phyloP scores from a whole-genome alignment of 2,797 vertebrate species.

The Myotis daubentonii region DNA sequence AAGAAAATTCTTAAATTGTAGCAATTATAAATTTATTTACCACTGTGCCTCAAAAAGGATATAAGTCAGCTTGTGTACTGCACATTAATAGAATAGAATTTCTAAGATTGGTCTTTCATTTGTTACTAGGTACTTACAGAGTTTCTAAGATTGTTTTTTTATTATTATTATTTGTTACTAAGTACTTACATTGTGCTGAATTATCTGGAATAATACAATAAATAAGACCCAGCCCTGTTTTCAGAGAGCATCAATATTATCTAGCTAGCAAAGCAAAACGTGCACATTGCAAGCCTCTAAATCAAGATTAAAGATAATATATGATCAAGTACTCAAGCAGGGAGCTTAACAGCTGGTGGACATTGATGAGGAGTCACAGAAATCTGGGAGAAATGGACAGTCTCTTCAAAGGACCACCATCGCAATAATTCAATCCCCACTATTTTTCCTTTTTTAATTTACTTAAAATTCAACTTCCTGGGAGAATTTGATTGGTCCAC shows the following conservation, averaged over 20 bases:
- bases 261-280: constrained; percentile 14
- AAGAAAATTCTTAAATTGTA: constrained; percentile 45
- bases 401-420: constrained; percentile 25
- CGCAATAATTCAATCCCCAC: not conserved
- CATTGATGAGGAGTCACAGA: constrained; percentile 44
- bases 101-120: constrained; percentile 22
- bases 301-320: not conserved
- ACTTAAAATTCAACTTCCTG: constrained; percentile 37
- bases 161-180: not conserved
- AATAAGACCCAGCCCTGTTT: not conserved
- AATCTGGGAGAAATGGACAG: not conserved
- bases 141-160: not conserved
- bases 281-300: not conserved
- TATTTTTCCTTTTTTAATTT: constrained; percentile 48
- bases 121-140: constrained; percentile 30
- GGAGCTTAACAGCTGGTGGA: not conserved
- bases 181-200: constrained; percentile 25
- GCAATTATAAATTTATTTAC: constrained; percentile 44
- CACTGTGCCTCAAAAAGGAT: constrained; percentile 35
- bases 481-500: not conserved
- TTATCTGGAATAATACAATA: constrained; percentile 29
- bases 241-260: not conserved
- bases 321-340: not conserved
- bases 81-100: constrained; percentile 33
- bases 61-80: constrained; percentile 6